phyloP scores from a whole-genome alignment of 2,888 invertebrate species.

The Ectemnius cavifrons region DNA sequence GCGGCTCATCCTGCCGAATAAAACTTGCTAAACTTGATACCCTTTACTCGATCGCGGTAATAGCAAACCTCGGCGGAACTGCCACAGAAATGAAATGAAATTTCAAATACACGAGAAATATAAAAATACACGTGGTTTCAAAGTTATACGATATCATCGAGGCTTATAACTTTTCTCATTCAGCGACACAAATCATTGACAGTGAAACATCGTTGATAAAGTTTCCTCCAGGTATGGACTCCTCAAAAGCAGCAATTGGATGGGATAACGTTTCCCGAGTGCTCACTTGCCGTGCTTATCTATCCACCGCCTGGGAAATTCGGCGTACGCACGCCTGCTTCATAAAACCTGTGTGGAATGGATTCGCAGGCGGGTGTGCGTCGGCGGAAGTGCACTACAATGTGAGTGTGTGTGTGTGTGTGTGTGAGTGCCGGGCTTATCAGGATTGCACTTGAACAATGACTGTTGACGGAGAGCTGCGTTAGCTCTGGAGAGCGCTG shows the following conservation, averaged over 20 bases:
- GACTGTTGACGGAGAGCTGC: conserved; percentile 16
- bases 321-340: conserved; percentile 41
- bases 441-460: conserved; percentile 48
- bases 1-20: conserved; percentile 33
- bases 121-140: too few species aligned
- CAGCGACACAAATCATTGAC: neutral
- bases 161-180: too few species aligned
- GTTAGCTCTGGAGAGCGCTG: neutral
- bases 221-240: too few species aligned
- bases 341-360: conserved; percentile 48
- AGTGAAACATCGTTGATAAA: neutral
- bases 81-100: neutral
- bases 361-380: conserved; percentile 38
- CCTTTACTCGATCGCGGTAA: too few species aligned
- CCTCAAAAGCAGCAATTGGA: neutral
- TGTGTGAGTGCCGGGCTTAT: conserved; percentile 28
- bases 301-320: conserved; percentile 45
- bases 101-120: neutral
- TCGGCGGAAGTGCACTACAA: conserved; percentile 42
- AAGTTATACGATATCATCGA: too few species aligned
- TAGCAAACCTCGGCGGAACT: too few species aligned
- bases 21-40: conserved; percentile 44
- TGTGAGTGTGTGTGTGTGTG: too few species aligned
- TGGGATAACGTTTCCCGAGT: conserved; percentile 6
- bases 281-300: conserved; percentile 21